Percentiles rank a stretch among this genome's conserved stretches.
Evolutionary conservation across 2,113 vertebrate species (phyloP).

Genomic region (Ochotona princeps): DNA sequence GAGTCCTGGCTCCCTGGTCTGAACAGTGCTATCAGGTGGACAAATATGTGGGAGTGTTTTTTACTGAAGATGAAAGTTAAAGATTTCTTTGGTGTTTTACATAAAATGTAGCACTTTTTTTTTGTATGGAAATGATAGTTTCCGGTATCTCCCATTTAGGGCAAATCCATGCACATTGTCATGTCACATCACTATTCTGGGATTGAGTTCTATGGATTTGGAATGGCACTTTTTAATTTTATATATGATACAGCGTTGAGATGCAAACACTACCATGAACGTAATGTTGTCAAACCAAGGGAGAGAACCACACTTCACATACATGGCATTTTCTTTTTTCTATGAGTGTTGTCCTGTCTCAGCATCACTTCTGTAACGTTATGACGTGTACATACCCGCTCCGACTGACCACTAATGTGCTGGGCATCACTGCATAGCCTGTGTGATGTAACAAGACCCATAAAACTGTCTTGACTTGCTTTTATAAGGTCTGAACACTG

Average conservation of each 20-base stretch:
- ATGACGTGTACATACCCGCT: constrained; percentile 81
- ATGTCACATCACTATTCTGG: constrained; percentile 82
- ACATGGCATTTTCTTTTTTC: constrained; percentile 88
- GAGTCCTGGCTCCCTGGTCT: constrained; percentile 71
- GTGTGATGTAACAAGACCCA: constrained; percentile 69
- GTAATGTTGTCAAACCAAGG: constrained; percentile 86
- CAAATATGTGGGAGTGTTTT: constrained; percentile 74
- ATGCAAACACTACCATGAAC: constrained; percentile 85
- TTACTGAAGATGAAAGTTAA: constrained; percentile 46
- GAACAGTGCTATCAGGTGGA: constrained; percentile 77
- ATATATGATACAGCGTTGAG: constrained; percentile 76
- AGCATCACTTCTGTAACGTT: constrained; percentile 84
- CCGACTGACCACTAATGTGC: constrained; percentile 87
- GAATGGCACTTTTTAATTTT: constrained; percentile 86
- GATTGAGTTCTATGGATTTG: constrained; percentile 80
- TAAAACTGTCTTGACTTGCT: constrained; percentile 79
- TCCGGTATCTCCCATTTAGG: constrained; percentile 71
- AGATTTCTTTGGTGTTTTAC: constrained; percentile 67
- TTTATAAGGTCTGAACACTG: constrained; percentile 86
- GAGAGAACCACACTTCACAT: constrained; percentile 86
- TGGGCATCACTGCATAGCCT: constrained; percentile 83
- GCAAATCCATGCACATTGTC: constrained; percentile 69
- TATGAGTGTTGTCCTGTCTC: constrained; percentile 86
- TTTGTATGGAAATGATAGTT: constrained; percentile 74
- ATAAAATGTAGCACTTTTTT: constrained; percentile 79